Base-by-base conservation (phyloP, 2,113 vertebrate species). In the Callocephalon fimbriatum region DNA sequence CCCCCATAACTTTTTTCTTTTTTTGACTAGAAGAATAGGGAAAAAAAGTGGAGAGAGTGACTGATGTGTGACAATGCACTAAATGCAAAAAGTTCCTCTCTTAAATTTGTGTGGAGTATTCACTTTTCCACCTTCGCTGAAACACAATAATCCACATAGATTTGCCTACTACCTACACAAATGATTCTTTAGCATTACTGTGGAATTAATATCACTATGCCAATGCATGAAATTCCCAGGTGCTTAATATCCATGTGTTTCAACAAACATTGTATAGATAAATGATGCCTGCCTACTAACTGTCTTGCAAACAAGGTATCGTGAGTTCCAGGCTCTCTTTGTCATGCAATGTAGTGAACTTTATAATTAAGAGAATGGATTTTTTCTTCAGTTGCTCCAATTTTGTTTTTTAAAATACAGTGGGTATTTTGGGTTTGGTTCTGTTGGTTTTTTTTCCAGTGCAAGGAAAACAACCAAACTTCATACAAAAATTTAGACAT, bases 401-500 rank as follows among this genome's bases (percentile, higher is more conserved):
- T 12, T 70, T 35, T 61, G 21, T 65, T 42, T 74, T 84, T 93
- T 87, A 45, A 85, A 94, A 65, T 16, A 62, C 2, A n/a, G 21
- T 23, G 15, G 51, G 31, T 62, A n/a, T 37, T 84, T 89, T 67
- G 50, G 66, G 38, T n/a, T 29, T 48, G 8, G n/a, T 51, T 15
- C 25, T 9, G 3, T 42, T 18, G 5, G 17, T n/a, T 47, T 75
- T 65, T 74, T 62, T 91, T 93, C 78, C 72, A 98, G 95, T 95
- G 44, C 78, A 95, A 95, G 93, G 92, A 44, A 88, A 88, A 77
- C 87, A 87, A 37, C 86, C 92, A 74, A 45, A 63, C 61, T 98
- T 97, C 51, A 26, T 93, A 72, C 78, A 90, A 77, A 97, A 51
- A 58, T 72, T 96, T 95, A 82, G 94, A 63, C 95, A 95, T 22